Evolutionary conservation across 2,797 vertebrate species (phyloP), one percentile per base, ranked within the genome.

Genomic region (Hydrophis major): DNA sequence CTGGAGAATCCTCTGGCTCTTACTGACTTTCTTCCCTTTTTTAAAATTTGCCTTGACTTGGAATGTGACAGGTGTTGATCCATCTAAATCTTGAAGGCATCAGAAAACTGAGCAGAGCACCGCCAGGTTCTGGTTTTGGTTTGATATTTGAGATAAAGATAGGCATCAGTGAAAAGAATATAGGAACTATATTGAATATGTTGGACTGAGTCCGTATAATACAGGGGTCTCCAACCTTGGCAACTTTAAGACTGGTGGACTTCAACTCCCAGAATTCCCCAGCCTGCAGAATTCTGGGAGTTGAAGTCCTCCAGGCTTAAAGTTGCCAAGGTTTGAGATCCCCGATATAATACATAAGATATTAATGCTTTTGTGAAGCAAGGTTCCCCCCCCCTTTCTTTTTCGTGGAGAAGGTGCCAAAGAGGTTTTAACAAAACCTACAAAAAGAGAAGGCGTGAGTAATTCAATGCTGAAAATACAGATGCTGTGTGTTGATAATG

Each of bases 401-500:
- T 25, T 32, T 88, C 16, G 50, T 53, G 87, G 47, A 50, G 61
- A 27, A 91, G 61, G 20, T 4, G 91, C 47, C 88, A 83, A 60
- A 69, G 92, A 32, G 55, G 55, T 2, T 0, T 90, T 0, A 4
- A 69, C 63, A 63, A 90, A 42, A 12, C 22, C 0, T 28, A 22
- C 13, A 0, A 56, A 90, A 55, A 61, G 0, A 37, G 86, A 12
- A 90, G 32, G 86, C 16, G 89, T 55, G 91, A 14, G 16, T 4
- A 4, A 50, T 87, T 13, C 22, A 13, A 59, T 87, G 47, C 50
- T 59, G 28, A 89, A 59, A 18, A 87, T 88, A 59, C 90, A 95
- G 94, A 92, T 55, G 88, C 4, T 0, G 37, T 5, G 10, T 4
- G 3, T 53, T 83, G 50, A 61, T 89, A 78, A 87, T 86, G 93